Evolutionary conservation across 2,888 invertebrate genomes (phyloP), one percentile per base, ranked within the genome.

Genomic region (Chrysodeixis includens): DNA sequence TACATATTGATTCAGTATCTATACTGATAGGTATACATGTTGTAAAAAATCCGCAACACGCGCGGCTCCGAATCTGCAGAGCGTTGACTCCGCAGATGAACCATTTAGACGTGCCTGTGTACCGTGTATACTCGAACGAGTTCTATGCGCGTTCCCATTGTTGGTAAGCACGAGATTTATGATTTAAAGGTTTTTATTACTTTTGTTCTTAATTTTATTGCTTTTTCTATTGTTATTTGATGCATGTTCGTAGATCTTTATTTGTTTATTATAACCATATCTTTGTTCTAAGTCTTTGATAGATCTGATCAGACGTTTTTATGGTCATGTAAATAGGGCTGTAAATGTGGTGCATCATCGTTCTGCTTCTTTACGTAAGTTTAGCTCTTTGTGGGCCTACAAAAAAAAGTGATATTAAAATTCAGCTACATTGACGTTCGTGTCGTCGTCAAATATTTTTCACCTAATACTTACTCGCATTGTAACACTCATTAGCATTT

Each of bases 31-130:
- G 18, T 58, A 76, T 54, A 56, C 64, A 30, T 62, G 57, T 71
- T 20, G 56, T 77, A 83, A 90, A 88, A 91, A 92, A 90, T 86
- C 76, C 57, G 86, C 87, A 85, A 86, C 84, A 87, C 82, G 83
- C 77, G 84, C 80, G 78, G 71, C 75, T 84, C 90, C 90, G 86
- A 92, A 93, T 90, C 88, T 87, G 87, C 85, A 56, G 90, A 88
- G 87, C 93, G 83, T 91, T 92, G 92, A 92, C 92, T 92, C 83
- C 83, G 71, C 82, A 78, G 89, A 89, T 91, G 91, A 86, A 90
- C 90, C 90, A 92, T 92, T 92, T 92, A 89, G 85, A 76, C 82
- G 76, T 69, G 80, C 82, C 76, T 76, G 78, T 75, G 76, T 76
- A 61, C 79, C 85, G 83, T 86, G 83, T 87, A 84, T 86, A 83